phyloP scores from a whole-genome alignment of 2,113 vertebrate species.

The Limnothrissa miodon region DNA sequence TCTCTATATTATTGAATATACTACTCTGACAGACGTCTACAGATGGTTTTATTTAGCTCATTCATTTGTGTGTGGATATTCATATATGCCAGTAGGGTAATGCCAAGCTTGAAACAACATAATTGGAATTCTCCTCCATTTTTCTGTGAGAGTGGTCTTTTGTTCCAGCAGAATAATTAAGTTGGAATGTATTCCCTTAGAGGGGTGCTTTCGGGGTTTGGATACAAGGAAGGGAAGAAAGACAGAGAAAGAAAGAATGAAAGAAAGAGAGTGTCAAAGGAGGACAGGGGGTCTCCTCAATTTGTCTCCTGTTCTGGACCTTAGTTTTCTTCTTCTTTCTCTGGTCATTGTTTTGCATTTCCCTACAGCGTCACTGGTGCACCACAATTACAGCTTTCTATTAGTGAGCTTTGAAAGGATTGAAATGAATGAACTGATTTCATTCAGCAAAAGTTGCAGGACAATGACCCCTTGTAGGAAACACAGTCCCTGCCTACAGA shows the following conservation, averaged over 20 bases:
- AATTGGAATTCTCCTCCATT: conserved; percentile 59
- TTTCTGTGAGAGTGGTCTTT: conserved; percentile 55
- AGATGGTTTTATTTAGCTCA: neutral
- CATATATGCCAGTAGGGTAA: conserved; percentile 54
- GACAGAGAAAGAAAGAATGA: conserved; percentile 27
- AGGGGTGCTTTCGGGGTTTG: conserved; percentile 27
- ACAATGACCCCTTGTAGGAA: neutral
- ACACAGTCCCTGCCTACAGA: neutral
- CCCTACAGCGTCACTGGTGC: neutral
- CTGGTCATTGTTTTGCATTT: neutral
- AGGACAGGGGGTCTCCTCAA: conserved; percentile 5
- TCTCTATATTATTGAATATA: neutral
- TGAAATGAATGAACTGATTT: neutral
- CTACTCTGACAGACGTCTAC: neutral
- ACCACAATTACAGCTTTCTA: neutral
- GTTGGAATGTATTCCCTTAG: conserved; percentile 66
- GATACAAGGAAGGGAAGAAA: conserved; percentile 25
- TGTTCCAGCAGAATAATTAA: conserved; percentile 68
- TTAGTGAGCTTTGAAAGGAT: neutral
- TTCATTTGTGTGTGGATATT: conserved; percentile 41
- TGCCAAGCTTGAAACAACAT: conserved; percentile 63
- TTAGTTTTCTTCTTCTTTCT: neutral
- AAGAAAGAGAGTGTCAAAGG: neutral
- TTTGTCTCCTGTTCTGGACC: neutral
- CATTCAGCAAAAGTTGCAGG: neutral